phyloP scores from a whole-genome alignment of 2,797 vertebrate genomes.

The Lepilemur septentrionalis region DNA sequence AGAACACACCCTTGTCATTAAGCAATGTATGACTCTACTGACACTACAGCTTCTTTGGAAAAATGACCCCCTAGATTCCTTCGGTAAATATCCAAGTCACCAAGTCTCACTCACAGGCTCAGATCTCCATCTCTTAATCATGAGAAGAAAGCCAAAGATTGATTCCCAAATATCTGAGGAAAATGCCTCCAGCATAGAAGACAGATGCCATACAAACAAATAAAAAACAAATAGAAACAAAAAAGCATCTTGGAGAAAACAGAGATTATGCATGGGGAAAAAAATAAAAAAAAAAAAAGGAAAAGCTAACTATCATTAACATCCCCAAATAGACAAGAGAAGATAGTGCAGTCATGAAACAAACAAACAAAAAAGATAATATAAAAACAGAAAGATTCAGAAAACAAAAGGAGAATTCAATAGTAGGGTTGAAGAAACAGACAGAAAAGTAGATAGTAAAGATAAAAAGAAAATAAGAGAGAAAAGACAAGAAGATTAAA shows the following conservation, averaged over 20 bases:
- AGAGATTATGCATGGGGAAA: background rate
- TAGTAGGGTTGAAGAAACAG: background rate
- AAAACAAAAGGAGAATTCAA: background rate
- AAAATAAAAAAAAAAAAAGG: background rate
- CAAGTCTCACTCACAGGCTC: background rate
- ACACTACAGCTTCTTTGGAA: background rate
- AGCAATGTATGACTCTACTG: background rate
- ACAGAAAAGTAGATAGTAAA: background rate
- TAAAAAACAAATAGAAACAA: background rate
- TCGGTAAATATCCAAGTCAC: background rate
- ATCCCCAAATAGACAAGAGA: background rate
- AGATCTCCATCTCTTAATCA: background rate
- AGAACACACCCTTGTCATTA: background rate
- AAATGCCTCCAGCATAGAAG: background rate
- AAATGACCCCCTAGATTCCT: background rate
- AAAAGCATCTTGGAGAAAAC: background rate
- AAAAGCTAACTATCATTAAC: background rate
- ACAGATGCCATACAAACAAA: background rate
- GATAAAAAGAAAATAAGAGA: background rate
- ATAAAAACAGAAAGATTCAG: slow-evolving; percentile 17
- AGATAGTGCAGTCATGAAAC: background rate
- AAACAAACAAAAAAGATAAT: background rate
- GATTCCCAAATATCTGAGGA: background rate
- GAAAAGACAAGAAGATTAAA: background rate
- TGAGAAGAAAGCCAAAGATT: background rate